Evolutionary conservation across 2,113 vertebrate species (phyloP).

Genomic region (Macrotis lagotis): DNA sequence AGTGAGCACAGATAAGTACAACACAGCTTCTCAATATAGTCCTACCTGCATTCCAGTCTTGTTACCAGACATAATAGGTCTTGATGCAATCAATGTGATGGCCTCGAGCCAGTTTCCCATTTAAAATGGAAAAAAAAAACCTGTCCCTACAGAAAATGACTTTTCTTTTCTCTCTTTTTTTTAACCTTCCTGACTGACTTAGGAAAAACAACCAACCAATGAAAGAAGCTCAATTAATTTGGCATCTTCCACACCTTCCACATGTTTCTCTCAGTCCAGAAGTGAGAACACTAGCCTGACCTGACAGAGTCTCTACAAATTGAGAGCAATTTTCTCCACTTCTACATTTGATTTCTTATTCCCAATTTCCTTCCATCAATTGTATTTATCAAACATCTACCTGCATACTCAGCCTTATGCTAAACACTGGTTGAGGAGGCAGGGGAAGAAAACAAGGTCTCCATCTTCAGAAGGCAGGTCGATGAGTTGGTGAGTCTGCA

Average conservation of each 20-base stretch:
- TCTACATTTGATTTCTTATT: not conserved
- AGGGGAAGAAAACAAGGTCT: not conserved
- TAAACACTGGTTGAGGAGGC: not conserved
- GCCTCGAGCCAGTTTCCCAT: not conserved
- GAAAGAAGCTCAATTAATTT: not conserved
- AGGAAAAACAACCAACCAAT: not conserved
- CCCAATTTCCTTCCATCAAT: not conserved
- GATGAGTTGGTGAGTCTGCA: not conserved
- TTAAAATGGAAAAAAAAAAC: not conserved
- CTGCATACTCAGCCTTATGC: not conserved
- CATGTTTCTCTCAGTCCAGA: not conserved
- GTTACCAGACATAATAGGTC: constrained; percentile 16
- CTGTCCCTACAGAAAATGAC: constrained; percentile 50
- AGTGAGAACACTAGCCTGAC: constrained; percentile 13
- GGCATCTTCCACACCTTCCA: not conserved
- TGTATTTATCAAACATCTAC: not conserved
- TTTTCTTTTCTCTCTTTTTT: not conserved
- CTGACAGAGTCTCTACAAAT: not conserved
- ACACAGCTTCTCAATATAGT: not conserved
- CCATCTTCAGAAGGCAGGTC: not conserved
- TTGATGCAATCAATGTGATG: constrained; percentile 31
- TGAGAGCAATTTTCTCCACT: not conserved
- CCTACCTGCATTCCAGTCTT: not conserved
- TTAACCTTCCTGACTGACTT: constrained; percentile 8
- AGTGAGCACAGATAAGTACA: not conserved